phyloP scores from a whole-genome alignment of 1,140 invertebrate genomes.

The Anastatus disparis region DNA sequence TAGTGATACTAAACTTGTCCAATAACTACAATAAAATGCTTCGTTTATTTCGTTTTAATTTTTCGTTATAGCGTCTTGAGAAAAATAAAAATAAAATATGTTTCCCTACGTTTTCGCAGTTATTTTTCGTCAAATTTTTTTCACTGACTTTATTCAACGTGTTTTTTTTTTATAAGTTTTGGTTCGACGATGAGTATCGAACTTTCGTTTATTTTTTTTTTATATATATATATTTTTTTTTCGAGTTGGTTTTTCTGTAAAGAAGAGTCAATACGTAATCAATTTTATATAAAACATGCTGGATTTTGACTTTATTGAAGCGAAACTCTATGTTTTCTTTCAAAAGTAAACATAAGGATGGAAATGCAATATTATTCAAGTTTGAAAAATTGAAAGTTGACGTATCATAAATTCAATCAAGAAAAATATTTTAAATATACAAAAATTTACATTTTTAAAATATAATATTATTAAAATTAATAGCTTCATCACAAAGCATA shows the following conservation, averaged over 20 bases:
- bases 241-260: background rate
- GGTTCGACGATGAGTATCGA: background rate
- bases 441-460: too few species aligned
- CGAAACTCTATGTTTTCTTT: background rate
- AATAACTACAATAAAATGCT: too few species aligned
- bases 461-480: too few species aligned
- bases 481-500: too few species aligned
- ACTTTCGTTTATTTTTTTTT: slow-evolving; percentile 1
- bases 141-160: background rate
- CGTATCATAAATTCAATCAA: too few species aligned
- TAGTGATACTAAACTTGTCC: too few species aligned
- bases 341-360: background rate
- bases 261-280: slow-evolving; percentile 4
- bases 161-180: slow-evolving; percentile 8
- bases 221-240: too few species aligned
- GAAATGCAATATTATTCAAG: too few species aligned
- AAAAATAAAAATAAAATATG: background rate
- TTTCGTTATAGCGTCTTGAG: too few species aligned
- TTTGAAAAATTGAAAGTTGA: too few species aligned
- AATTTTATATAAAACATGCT: background rate
- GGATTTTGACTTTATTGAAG: background rate
- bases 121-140: background rate
- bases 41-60: too few species aligned
- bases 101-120: background rate
- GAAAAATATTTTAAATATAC: too few species aligned